Evolutionary conservation across 2,888 invertebrate species (phyloP).

Genomic region (Acanthacorydalis orientalis): DNA sequence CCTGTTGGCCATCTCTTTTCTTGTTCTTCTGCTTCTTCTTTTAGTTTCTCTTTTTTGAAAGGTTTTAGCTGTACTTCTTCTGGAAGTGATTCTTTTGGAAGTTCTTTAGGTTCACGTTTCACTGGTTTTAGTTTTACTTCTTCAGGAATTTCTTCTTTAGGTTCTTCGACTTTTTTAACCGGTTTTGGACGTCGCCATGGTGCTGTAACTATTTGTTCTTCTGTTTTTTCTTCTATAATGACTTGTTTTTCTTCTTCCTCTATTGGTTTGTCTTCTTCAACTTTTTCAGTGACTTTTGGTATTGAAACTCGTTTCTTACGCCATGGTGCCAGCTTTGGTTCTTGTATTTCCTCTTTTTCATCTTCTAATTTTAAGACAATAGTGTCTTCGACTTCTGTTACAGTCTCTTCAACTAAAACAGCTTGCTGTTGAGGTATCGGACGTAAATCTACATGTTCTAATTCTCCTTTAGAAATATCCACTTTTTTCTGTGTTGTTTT

Average conservation of each 20-base stretch:
- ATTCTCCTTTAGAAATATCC: constrained; percentile 9
- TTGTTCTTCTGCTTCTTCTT: constrained; percentile 14
- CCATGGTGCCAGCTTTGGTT: constrained; percentile 17
- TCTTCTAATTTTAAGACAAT: constrained; percentile 32
- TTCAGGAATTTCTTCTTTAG: constrained; percentile 19
- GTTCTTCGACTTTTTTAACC: constrained; percentile 14
- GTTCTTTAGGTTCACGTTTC: constrained; percentile 17
- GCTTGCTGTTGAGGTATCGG: constrained; percentile 9
- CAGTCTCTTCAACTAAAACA: constrained; percentile 32
- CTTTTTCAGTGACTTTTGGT: constrained; percentile 20
- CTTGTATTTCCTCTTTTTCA: constrained; percentile 13
- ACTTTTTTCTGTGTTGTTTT: constrained; percentile 18
- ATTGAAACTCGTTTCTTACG: constrained; percentile 17
- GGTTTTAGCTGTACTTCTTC: constrained; percentile 19
- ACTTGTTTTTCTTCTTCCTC: constrained; percentile 15
- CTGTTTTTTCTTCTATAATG: constrained; percentile 9
- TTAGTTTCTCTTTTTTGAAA: constrained; percentile 16
- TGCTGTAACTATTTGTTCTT: constrained; percentile 15
- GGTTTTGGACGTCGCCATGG: constrained; percentile 12
- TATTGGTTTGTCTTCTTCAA: constrained; percentile 13
- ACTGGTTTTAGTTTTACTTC: constrained; percentile 24
- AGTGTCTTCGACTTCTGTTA: constrained; percentile 38
- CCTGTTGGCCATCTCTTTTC: constrained; percentile 11
- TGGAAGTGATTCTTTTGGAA: constrained; percentile 21
- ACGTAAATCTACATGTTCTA: constrained; percentile 8